phyloP scores from a whole-genome alignment of 2,888 invertebrate species.

The Caenorhabditis virilis region DNA sequence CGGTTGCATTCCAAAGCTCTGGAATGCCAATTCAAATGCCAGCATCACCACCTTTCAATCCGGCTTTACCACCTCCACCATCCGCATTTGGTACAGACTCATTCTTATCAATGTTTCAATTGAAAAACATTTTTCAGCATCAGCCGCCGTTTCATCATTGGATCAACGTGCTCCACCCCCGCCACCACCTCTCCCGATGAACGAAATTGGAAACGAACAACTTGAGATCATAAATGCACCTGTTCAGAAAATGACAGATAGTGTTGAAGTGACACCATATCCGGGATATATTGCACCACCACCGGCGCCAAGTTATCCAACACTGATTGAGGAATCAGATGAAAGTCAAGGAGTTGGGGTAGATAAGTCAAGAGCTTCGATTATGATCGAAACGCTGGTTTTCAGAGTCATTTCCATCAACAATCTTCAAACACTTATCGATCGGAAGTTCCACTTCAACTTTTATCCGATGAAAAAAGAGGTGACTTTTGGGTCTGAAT shows the following conservation, averaged over 20 bases:
- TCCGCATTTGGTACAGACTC: not conserved
- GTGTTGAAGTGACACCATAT: constrained; percentile 37
- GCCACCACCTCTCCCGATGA: not conserved
- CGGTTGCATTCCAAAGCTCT: constrained; percentile 23
- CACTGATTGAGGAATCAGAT: constrained; percentile 21
- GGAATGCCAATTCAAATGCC: constrained; percentile 9
- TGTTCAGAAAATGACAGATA: not conserved
- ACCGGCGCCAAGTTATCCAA: constrained; percentile 34
- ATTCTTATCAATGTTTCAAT: too few relatives aligned
- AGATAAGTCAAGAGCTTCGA: too few relatives aligned
- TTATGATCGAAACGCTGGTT: not conserved
- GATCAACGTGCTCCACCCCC: constrained; percentile 21
- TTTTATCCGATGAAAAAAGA: not conserved
- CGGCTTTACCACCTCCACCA: too few relatives aligned
- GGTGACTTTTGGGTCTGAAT: not conserved
- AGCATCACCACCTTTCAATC: too few relatives aligned
- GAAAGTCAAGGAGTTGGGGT: constrained; percentile 6
- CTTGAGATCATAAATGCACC: constrained; percentile 32
- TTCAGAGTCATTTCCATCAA: constrained; percentile 10
- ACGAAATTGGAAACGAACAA: too few relatives aligned
- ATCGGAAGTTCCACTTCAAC: constrained; percentile 23
- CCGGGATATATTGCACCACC: constrained; percentile 56
- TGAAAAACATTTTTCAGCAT: too few relatives aligned
- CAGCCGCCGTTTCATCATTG: constrained; percentile 4
- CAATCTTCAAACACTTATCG: constrained; percentile 32